Base-by-base conservation (phyloP, 35 echinoderm and acorn worm genomes). In the Lytechinus variegatus region DNA sequence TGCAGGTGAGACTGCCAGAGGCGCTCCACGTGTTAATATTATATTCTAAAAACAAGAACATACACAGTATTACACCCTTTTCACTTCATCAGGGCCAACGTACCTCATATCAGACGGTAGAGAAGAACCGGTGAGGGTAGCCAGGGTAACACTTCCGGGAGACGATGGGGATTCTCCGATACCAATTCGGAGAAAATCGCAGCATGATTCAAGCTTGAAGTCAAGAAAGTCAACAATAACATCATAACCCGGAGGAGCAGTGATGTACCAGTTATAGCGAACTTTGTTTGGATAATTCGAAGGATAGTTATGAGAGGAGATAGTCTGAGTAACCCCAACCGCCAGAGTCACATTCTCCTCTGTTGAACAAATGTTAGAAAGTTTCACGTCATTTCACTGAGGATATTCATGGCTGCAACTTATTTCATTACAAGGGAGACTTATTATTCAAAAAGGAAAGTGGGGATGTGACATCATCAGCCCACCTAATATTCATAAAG, bases 251-350 rank as follows among this genome's bases (percentile, higher is more conserved):
- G 91, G 27, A 24, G 91, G 91, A n/a, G 91, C 91, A 9, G 52
- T 54, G 91, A 93, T 93, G 54, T 93, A 93, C 91, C 52, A 93
- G 6, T 27, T 56, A 27, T 53, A 93, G 24, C 33, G 9, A 5
- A 19, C 13, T 24, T 93, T 93, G 52, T 54, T 27, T 13, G 52
- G 52, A 27, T 93, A 55, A 93, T 53, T 21, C 24, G 91, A 53
- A 54, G 91, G 91, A 56, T 93, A 93, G 91, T 93, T 93, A 5
- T 53, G 91, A 71, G 61, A 71, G 10, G 61, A 71, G 61, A 71
- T 16, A 14, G 61, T 71, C 61, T 24, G 61, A 21, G 61, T 16
- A 6, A 71, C 19, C 14, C 61, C 61, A 71, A 71, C 61, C 16
- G 24, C 61, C 14, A 71, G 61, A 71, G 61, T 71, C 61, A 71